Conservation (phyloP, 2,113 vertebrate genomes). For the Cottus gobio region DNA sequence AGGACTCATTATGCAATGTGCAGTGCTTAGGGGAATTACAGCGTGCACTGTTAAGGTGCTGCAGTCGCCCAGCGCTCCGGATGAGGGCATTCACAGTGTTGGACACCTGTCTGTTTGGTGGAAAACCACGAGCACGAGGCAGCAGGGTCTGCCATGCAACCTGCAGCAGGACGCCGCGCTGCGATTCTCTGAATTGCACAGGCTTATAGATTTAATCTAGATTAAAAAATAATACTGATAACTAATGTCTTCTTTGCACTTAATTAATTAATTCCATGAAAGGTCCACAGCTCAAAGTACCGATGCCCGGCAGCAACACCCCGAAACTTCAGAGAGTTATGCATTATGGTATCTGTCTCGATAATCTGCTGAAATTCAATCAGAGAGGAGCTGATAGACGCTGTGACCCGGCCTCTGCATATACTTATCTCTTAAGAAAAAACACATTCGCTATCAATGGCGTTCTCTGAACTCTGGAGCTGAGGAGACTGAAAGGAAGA, state of each 20-base stretch:
- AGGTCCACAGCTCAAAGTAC: slow-evolving; percentile 28
- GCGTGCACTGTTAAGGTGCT: slow-evolving; percentile 27
- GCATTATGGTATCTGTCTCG: slow-evolving; percentile 42
- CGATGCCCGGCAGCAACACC: slow-evolving; percentile 30
- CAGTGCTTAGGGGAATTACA: slow-evolving; percentile 33
- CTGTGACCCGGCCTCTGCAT: slow-evolving; percentile 42
- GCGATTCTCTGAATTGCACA: slow-evolving; percentile 12
- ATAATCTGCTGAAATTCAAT: slow-evolving; percentile 69
- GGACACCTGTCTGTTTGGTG: slow-evolving; percentile 21
- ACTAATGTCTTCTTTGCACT: slow-evolving; percentile 19
- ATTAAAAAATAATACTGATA: slow-evolving; percentile 9
- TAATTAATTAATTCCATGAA: slow-evolving; percentile 34
- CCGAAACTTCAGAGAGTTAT: slow-evolving; percentile 33
- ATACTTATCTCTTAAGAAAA: slow-evolving; percentile 62
- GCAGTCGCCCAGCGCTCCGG: neutral
- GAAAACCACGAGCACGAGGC: slow-evolving; percentile 6
- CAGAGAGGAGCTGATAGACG: slow-evolving; percentile 57
- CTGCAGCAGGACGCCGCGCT: neutral
- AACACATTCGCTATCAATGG: slow-evolving; percentile 51
- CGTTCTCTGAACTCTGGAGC: slow-evolving; percentile 60
- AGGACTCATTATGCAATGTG: slow-evolving; percentile 25
- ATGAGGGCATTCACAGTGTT: slow-evolving; percentile 13
- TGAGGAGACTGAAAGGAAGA: slow-evolving; percentile 44
- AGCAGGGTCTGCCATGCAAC: slow-evolving; percentile 5
- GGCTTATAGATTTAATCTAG: slow-evolving; percentile 9